Conservation (phyloP, 1,140 invertebrate genomes). For the Anagrus nilaparvatae region DNA sequence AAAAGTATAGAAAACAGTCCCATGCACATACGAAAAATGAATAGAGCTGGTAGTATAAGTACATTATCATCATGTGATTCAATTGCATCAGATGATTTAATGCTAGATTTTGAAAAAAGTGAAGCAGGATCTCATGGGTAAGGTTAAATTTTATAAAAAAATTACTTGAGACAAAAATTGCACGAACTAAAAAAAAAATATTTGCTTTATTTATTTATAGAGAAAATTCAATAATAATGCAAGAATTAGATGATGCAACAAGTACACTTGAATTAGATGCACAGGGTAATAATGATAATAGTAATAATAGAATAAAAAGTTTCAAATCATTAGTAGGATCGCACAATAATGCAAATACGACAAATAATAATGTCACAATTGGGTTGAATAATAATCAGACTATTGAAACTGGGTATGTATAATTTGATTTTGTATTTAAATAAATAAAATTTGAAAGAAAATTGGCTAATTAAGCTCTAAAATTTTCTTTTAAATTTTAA, state of each 20-base stretch:
- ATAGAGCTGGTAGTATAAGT: constrained; percentile 56
- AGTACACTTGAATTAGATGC: constrained; percentile 42
- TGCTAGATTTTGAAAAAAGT: constrained; percentile 70
- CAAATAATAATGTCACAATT: constrained; percentile 31
- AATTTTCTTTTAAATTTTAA: too few species aligned
- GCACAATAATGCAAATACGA: constrained; percentile 34
- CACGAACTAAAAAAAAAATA: too few species aligned
- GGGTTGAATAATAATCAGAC: constrained; percentile 32
- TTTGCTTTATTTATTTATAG: constrained; percentile 27
- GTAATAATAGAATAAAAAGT: constrained; percentile 48
- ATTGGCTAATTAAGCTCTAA: too few species aligned
- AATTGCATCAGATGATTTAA: constrained; percentile 70
- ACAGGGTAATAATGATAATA: constrained; percentile 43
- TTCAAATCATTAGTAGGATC: constrained; percentile 40
- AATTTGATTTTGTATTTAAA: constrained; percentile 7
- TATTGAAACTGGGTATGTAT: constrained; percentile 38
- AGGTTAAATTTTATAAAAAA: too few species aligned
- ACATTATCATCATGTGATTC: constrained; percentile 69
- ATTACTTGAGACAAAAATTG: too few species aligned
- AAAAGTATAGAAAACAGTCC: constrained; percentile 36
- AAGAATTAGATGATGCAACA: constrained; percentile 43
- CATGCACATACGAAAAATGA: constrained; percentile 36
- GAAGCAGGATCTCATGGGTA: constrained; percentile 57
- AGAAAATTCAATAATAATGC: constrained; percentile 39
- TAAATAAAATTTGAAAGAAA: too few species aligned